Evolutionary conservation across 2,888 invertebrate genomes (phyloP).

Genomic region (Xestia rhomboidea): DNA sequence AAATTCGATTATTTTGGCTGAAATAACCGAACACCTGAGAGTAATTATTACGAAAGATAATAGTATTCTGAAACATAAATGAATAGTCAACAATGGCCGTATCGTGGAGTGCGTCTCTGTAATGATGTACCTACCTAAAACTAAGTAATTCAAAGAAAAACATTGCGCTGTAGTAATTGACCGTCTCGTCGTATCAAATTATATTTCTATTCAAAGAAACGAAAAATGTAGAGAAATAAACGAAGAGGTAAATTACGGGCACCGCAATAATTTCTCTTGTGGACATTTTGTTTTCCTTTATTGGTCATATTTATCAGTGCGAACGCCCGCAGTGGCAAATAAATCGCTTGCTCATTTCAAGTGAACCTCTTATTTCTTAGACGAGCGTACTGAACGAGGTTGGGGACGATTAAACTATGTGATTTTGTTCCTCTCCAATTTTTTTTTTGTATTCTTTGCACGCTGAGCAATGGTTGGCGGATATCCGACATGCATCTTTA

Average conservation of each 20-base stretch:
- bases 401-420: slow-evolving; percentile 57
- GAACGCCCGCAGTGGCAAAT: slow-evolving; percentile 79
- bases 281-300: slow-evolving; percentile 87
- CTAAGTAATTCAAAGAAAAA: slow-evolving; percentile 33
- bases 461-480: slow-evolving; percentile 13
- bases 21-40: slow-evolving; percentile 34
- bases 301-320: slow-evolving; percentile 86
- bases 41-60: slow-evolving; percentile 22
- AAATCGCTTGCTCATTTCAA: slow-evolving; percentile 81
- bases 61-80: slow-evolving; percentile 21
- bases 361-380: slow-evolving; percentile 76
- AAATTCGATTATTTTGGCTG: slow-evolving; percentile 48
- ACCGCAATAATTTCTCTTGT: slow-evolving; percentile 83
- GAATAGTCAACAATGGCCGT: background rate
- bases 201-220: slow-evolving; percentile 65
- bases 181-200: slow-evolving; percentile 53
- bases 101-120: slow-evolving; percentile 1
- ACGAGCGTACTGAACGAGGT: slow-evolving; percentile 50
- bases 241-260: slow-evolving; percentile 76
- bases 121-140: slow-evolving; percentile 18
- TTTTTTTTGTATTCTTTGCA: slow-evolving; percentile 37
- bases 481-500: slow-evolving; percentile 4
- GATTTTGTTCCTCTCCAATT: slow-evolving; percentile 42
- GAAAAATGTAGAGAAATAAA: slow-evolving; percentile 71
- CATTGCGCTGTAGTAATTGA: slow-evolving; percentile 40